Conservation (phyloP, 2,888 invertebrate genomes). For the Scaptomyza caliginosa region DNA sequence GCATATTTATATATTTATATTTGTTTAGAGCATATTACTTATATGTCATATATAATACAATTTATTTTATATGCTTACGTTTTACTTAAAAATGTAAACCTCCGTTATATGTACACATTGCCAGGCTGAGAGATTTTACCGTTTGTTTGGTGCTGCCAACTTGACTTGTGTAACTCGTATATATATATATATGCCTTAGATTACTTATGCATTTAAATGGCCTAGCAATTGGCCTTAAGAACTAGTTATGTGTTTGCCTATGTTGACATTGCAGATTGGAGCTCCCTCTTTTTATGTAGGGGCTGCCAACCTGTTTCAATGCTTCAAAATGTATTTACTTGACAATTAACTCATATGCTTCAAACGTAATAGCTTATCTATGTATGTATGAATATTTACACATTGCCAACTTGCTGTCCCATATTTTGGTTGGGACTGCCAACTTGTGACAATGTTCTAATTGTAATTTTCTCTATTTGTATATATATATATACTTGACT, state of each 20-base stretch:
- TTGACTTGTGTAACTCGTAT: constrained; percentile 56
- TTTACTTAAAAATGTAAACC: constrained; percentile 4
- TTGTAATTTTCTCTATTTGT: background rate
- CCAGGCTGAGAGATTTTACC: background rate
- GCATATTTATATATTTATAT: constrained; percentile 32
- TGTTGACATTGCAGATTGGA: background rate
- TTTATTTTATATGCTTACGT: constrained; percentile 58
- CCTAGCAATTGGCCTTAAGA: background rate
- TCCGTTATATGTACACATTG: constrained; percentile 54
- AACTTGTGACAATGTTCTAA: constrained; percentile 14
- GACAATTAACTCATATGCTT: constrained; percentile 4
- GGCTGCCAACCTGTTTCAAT: constrained; percentile 2
- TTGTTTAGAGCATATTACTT: constrained; percentile 15
- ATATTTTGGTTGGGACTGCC: background rate
- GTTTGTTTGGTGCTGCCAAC: constrained; percentile 12
- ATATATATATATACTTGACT: constrained; percentile 61
- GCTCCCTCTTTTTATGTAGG: background rate
- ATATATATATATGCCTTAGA: background rate
- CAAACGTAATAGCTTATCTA: background rate
- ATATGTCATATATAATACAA: constrained; percentile 61
- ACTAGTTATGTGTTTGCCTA: background rate
- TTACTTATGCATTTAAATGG: background rate
- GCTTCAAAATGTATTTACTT: constrained; percentile 14
- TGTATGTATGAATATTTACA: constrained; percentile 60
- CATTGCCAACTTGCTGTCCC: constrained; percentile 16